Base-by-base conservation (phyloP, 1,140 invertebrate species). In the Agrypnia vestita region DNA sequence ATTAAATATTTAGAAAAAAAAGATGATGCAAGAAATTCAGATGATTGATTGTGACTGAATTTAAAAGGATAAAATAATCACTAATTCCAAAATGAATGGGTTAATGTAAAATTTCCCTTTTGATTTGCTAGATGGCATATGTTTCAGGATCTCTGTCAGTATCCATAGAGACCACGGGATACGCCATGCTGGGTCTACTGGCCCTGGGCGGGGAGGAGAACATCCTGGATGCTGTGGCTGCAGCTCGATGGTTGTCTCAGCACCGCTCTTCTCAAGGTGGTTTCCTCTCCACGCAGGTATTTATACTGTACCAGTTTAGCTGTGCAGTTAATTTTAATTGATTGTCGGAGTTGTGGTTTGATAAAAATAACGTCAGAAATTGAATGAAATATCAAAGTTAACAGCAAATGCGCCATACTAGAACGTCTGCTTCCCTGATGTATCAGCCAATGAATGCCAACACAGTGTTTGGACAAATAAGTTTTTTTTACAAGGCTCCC, bases 111-210 rank as follows among this genome's bases (percentile, higher is more conserved):
- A 13, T 51, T 51, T 15, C 49, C 11, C n/a, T 8, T 9, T 51
- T 51, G 10, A 59, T 59, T 59, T 10, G 15, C 12, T 17, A 10
- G 55, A n/a, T 59, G 3, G 11, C 1, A 3, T 59, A 4, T 19
- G 49, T 74, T 55, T 0, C 75, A 89, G 87, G 84, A 46, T 86
- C 85, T 15, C 80, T 88, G 25, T 78, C 87, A 0, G 86, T 86
- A 1, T 86, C 87, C 1, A 90, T 96, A 53, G 94, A 96, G 85
- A 94, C 94, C 84, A 95, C 94, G 0, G 90, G 92, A 0, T 96
- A 96, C 85, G 93, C 90, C 0, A 85, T 95, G 21, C 86, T 95
- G 25, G 90, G 92, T 55, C 86, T 91, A 25, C 84, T 91, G 51
- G 87, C 87, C 82, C 76, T 91, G 21, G 89, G 90, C 0, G 90